Conservation (phyloP, 2,888 invertebrate species). For the Lycophotia porphyrea region DNA sequence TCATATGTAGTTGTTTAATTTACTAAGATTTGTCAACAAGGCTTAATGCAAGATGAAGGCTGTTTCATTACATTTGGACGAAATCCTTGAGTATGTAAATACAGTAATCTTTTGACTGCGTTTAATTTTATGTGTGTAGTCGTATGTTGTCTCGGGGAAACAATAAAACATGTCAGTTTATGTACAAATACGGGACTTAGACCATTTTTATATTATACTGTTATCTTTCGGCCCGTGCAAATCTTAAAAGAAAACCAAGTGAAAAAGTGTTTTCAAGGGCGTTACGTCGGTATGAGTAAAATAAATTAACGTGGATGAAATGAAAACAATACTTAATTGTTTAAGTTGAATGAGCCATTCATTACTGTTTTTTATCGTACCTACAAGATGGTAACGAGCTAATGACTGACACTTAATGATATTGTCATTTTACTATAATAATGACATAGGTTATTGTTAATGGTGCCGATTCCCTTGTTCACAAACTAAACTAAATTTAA, state of each 20-base stretch:
- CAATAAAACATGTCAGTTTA: background rate
- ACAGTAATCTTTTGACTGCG: constrained; percentile 25
- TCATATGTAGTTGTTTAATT: constrained; percentile 36
- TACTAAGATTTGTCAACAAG: constrained; percentile 38
- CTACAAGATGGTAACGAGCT: background rate
- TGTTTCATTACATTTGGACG: constrained; percentile 11
- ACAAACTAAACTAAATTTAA: too few species aligned
- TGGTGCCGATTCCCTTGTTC: too few species aligned
- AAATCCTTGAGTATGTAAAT: constrained; percentile 44
- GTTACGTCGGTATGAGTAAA: background rate
- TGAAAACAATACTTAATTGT: background rate
- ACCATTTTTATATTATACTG: too few species aligned
- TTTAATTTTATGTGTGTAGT: constrained; percentile 23
- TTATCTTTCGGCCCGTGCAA: background rate
- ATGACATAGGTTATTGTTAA: too few species aligned
- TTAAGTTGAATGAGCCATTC: background rate
- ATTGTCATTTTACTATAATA: constrained; percentile 4
- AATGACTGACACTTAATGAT: background rate
- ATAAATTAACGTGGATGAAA: background rate
- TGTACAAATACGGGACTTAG: constrained; percentile 5
- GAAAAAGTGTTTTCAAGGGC: constrained; percentile 23
- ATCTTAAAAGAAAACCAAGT: constrained; percentile 9
- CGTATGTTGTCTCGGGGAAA: background rate
- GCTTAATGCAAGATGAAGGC: constrained; percentile 9
- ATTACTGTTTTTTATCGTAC: background rate